Conservation (phyloP, 2,888 invertebrate species). For the Glaucopsyche alexis region DNA sequence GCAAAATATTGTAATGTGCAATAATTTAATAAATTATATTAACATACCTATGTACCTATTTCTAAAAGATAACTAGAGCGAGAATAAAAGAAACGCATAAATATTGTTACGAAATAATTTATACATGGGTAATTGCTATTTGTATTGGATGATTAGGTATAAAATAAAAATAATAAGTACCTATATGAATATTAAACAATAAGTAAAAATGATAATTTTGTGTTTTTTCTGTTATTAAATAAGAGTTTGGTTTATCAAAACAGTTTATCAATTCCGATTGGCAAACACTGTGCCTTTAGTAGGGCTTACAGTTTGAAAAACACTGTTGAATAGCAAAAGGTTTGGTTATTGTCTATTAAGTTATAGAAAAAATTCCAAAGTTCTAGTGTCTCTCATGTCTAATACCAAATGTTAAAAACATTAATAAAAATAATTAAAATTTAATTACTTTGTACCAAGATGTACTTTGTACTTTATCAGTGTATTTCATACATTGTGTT, state of each 20-base stretch:
- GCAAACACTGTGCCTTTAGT: no score
- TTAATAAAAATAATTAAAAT: no score
- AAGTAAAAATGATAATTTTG: neutral
- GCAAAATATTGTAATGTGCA: neutral
- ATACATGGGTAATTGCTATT: neutral
- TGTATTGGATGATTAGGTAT: neutral
- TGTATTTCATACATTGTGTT: no score
- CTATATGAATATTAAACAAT: neutral
- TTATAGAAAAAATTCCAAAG: no score
- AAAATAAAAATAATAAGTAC: neutral
- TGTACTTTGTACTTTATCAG: no score
- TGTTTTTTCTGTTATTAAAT: neutral
- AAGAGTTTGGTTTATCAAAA: neutral
- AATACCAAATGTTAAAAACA: no score
- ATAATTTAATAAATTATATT: conserved; percentile 12
- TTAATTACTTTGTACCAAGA: no score
- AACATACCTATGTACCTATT: neutral
- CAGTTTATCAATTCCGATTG: neutral
- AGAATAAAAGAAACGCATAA: conserved; percentile 11
- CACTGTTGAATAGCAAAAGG: no score
- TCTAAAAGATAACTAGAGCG: conserved; percentile 19
- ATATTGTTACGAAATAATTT: conserved; percentile 14
- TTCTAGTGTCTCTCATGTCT: no score
- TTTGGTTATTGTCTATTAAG: no score
- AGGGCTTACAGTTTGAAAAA: no score